phyloP scores from a whole-genome alignment of 2,113 vertebrate species.

The Pelecanus crispus region DNA sequence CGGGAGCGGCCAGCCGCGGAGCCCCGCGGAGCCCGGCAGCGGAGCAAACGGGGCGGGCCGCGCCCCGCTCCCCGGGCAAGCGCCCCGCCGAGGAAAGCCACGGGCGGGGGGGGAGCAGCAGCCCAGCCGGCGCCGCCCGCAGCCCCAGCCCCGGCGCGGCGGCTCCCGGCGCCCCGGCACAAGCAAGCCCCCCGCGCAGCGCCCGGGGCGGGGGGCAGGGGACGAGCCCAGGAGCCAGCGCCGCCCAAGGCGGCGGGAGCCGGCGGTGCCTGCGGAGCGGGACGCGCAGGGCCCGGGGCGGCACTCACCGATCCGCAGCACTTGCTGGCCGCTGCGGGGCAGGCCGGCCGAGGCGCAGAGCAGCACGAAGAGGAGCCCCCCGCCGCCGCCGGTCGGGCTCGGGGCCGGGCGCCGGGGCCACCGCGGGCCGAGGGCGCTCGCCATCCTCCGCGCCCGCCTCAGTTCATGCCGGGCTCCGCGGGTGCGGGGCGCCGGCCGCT shows the following conservation, averaged over 20 bases:
- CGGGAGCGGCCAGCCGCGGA: background rate
- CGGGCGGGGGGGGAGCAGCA: background rate
- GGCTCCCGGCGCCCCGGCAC: background rate
- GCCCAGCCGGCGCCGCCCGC: background rate
- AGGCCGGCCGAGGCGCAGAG: constrained; percentile 77
- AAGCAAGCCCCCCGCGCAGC: background rate
- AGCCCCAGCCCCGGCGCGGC: background rate
- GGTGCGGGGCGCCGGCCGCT: constrained; percentile 7
- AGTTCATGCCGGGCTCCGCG: constrained; percentile 68
- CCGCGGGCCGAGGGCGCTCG: constrained; percentile 55
- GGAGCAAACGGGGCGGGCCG: background rate
- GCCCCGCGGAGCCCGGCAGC: background rate
- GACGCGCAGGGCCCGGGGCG: background rate
- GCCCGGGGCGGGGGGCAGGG: background rate
- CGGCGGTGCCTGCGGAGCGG: background rate
- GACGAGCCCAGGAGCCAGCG: background rate
- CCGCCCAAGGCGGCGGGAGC: background rate
- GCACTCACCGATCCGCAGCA: constrained; percentile 91
- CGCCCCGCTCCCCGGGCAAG: background rate
- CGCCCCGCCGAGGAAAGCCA: background rate
- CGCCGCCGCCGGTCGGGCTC: constrained; percentile 58
- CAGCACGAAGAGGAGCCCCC: constrained; percentile 77
- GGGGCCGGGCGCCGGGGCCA: constrained; percentile 70
- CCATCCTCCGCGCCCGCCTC: constrained; percentile 52
- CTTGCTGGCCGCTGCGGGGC: constrained; percentile 84